Evolutionary conservation across 2,888 invertebrate genomes (phyloP), one percentile per base, ranked within the genome.

Genomic region (Philereme transversata): DNA sequence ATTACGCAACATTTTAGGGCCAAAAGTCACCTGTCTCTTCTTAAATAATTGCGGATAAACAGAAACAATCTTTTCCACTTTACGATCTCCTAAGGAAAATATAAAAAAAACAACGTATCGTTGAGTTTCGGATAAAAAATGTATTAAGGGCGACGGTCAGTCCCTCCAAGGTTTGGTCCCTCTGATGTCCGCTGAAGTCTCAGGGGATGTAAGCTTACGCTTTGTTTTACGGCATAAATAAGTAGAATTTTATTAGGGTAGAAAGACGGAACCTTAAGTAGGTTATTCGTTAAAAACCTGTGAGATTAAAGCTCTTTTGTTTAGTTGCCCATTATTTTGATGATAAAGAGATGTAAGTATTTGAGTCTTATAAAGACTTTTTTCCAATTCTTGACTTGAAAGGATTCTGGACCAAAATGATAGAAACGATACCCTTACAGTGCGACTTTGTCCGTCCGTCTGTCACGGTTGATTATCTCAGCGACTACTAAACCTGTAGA

Each of bases 101-200:
- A 74, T 75, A 75, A 78, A 75, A 74, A 22, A 72, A 65, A 70
- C 70, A 76, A 76, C 69, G 73, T 74, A 75, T 75, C 72, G 72
- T 68, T 63, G 68, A 69, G 71, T 73, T 67, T 68, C 67, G 70
- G 73, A 81, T 84, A 83, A 84, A 83, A 82, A 80, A 86, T 83
- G 77, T 84, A 84, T 83, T 79, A 82, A 77, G 82, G 79, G 76
- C 57, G 56, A 65, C 72, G 78, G 79, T 73, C 78, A 74, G 70
- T 68, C 72, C 71, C 61, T 60, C 33, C 40, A 59, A 59, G 48
- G 52, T 51, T 35, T 45, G 41, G 70, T 68, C 72, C 71, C 59
- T 61, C 38, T 51, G 54, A 67, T 62, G 71, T 72, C 57, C 61
- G 35, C 45, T 54, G 56, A 40, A 47, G 62, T 77, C 83, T 75